Evolutionary conservation across 2,888 invertebrate genomes (phyloP), one percentile per base, ranked within the genome.

Genomic region (Oasisia sp.): DNA sequence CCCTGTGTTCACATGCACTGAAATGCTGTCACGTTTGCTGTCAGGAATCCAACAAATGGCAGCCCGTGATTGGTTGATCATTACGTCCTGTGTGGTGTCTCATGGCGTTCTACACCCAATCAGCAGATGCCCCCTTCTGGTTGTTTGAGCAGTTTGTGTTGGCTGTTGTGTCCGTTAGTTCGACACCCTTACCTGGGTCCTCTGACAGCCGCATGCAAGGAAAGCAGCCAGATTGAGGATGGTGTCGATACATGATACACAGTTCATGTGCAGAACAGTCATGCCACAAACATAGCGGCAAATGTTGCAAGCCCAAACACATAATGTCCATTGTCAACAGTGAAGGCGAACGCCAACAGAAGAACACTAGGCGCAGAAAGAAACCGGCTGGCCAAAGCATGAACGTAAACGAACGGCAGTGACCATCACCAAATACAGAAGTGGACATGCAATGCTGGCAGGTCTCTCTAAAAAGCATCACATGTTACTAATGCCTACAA

Each of bases 101-200:
- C 74, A 27, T 27, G 19, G 1, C 19, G 74, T 27, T 74, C 74
- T 74, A 74, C 0, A 74, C 74, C 74, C 74, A 74, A 7, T 74
- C 74, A 27, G 74, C 74, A 27, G 74, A 19, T 19, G 74, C 74
- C 74, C 74, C 74, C 74, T 74, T 74, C 74, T 74, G 74, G 74
- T 74, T 74, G 74, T 74, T 74, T 74, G 74, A 74, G 74, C 74
- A 74, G 74, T 27, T n/a, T 74, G n/a, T 74, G 74, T 74, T 74
- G 74, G 27, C n/a, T 5, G 74, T 74, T 19, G n/a, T 74, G 27
- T 74, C 74, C 74, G 74, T 74, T 19, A 74, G 74, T 7, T 27
- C 74, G 27, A 27, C n/a, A 27, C 27, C 27, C 74, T 74, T 74
- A 74, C 74, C 19, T 74, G 74, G 27, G 27, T 74, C 74, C 74